These are phyloP conservation scores for Salticus scenicus DNA, from an alignment of 2,888 invertebrate species.

Conservation along the genomic window DNA sequence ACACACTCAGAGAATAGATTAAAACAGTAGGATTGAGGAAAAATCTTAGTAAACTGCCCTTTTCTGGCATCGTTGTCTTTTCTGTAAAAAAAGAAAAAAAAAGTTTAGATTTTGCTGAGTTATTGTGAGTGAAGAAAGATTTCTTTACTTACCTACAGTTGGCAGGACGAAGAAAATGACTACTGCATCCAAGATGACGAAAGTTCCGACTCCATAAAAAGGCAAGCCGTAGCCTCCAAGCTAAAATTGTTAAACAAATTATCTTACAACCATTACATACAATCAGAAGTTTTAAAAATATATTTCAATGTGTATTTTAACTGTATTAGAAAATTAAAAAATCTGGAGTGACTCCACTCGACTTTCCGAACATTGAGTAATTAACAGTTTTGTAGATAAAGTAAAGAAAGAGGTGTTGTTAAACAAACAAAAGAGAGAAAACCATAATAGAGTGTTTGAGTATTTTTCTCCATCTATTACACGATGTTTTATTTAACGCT, in stretches of 20 bases:
- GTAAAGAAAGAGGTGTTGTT: too few relatives aligned
- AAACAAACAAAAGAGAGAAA: too few relatives aligned
- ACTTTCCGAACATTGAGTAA: too few relatives aligned
- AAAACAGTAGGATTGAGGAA: slow-evolving; percentile 41
- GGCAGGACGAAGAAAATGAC: slow-evolving; percentile 86
- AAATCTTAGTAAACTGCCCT: slow-evolving; percentile 57
- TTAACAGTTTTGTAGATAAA: too few relatives aligned
- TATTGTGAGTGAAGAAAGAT: background rate
- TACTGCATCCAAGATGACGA: slow-evolving; percentile 84
- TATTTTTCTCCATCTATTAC: too few relatives aligned
- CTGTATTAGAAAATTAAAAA: too few relatives aligned
- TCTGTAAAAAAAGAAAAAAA: slow-evolving; percentile 33
- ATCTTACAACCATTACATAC: too few relatives aligned
- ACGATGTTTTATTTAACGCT: too few relatives aligned
- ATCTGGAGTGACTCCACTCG: too few relatives aligned
- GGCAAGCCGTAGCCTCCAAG: slow-evolving; percentile 87
- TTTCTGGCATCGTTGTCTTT: slow-evolving; percentile 22
- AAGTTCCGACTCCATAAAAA: slow-evolving; percentile 85
- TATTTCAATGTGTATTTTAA: too few relatives aligned
- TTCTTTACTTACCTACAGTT: slow-evolving; percentile 53
- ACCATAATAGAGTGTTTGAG: too few relatives aligned
- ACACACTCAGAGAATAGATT: slow-evolving; percentile 50
- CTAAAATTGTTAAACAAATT: slow-evolving; percentile 73
- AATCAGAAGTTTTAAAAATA: too few relatives aligned
- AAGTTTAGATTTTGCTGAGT: background rate